Evolutionary conservation across 2,888 invertebrate genomes (phyloP), one percentile per base, ranked within the genome.

Genomic region (Hoplodrina blanda): DNA sequence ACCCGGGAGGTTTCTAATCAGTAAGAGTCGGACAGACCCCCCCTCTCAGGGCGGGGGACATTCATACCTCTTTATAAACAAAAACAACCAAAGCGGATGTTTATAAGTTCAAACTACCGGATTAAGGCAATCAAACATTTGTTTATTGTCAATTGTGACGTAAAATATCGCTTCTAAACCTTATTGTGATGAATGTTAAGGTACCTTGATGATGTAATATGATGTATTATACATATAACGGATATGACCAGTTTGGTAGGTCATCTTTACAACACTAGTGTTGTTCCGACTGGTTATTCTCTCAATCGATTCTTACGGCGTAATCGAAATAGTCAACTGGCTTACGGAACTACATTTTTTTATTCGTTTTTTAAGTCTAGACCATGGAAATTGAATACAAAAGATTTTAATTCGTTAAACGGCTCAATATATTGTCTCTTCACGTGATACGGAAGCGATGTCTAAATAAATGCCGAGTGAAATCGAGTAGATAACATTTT

Each of bases 361-460:
- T 54, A 62, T 59, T 37, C 41, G 17, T 13, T 0, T 60, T 64
- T 65, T 69, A 62, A 46, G 54, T 65, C 19, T 53, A 62, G 44
- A 46, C 30, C 53, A 63, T 54, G 49, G 61, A 54, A 66, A 52
- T 61, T 33, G 30, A 61, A 66, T 61, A 80, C 63, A 64, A 80
- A 76, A 72, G 55, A 70, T 57, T 55, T 17, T 65, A 53, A 75
- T 72, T 75, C 52, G 25, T n/a, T n/a, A 33, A 50, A 59, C 52
- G 54, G 19, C 44, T 44, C 49, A 66, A 54, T 55, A 69, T 50
- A 63, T 49, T 76, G 67, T 65, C 56, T 68, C 41, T 60, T 56
- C 76, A 63, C 73, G 69, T 76, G 67, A 76, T 57, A 68, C 62
- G 76, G 67, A 82, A 83, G 56, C 64, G 44, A 60, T 79, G 56